Base-by-base conservation (phyloP, 2,797 vertebrate genomes). In the Lagothrix lagotricha region DNA sequence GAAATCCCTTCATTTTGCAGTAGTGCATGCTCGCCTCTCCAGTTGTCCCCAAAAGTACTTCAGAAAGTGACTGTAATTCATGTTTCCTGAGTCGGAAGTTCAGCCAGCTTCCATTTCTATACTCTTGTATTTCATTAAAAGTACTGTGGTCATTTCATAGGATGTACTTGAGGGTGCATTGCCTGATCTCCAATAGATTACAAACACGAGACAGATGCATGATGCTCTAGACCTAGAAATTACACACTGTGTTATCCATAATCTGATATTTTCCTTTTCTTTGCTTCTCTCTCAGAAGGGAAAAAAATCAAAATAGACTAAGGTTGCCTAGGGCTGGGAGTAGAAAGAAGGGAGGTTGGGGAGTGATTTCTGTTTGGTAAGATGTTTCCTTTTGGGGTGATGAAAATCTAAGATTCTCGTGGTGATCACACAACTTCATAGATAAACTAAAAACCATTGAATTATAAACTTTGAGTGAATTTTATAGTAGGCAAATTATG, bases 401-500 rank as follows among this genome's bases (percentile, higher is more conserved):
- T 54, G 39, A 48, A 72, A 76, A 80, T 90, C 33, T 64, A 50
- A 70, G 41, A 58, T 9, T 19, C 33, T 48, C 4, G 5, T 70
- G 33, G 48, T 91, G 58, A 93, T 80, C 4, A 14, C 9, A 80
- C 30, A 77, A 88, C 50, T 54, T 2, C 19, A 10, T 39, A 82
- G 10, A 87, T 70, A 86, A 83, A 89, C 33, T 54, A 81, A 88
- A 97, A 95, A 19, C 4, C 30, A 91, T 3, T 93, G 77, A 95
- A 33, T 80, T 90, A 54, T 64, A 79, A 64, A 44, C 4, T 61
- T 90, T 52, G 70, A 20, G 26, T 19, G 6, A 93, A 95, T 12
- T 79, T 77, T 81, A 57, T 85, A 44, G 28, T 77, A 85, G 13
- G 15, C 22, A 96, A 70, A 95, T 96, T 70, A 67, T 94, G 90